These are phyloP conservation scores for Drosophila putrida DNA, from an alignment of 2,888 invertebrate species.

Conservation along the genomic window DNA sequence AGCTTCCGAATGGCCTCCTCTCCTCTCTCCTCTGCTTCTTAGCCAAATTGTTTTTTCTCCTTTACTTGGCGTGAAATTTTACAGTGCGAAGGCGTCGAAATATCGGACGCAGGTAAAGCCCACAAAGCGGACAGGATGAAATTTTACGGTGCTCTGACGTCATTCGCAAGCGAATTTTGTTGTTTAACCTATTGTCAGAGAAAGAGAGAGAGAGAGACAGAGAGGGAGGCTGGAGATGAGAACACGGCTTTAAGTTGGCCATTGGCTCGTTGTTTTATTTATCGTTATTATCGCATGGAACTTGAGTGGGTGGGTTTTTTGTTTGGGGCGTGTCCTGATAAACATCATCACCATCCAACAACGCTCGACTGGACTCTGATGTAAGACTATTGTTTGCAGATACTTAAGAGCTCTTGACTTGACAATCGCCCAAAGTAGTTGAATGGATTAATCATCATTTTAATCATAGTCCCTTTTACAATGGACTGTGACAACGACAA, in stretches of 20 bases:
- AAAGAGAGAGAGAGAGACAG: not conserved
- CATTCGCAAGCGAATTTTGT: slow-evolving; percentile 64
- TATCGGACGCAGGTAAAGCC: slow-evolving; percentile 48
- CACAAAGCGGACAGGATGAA: slow-evolving; percentile 18
- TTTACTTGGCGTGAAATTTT: slow-evolving; percentile 48
- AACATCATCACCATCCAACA: slow-evolving; percentile 25
- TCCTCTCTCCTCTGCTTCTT: slow-evolving; percentile 12
- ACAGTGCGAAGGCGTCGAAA: slow-evolving; percentile 46
- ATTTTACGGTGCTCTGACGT: slow-evolving; percentile 59
- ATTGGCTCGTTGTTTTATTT: slow-evolving; percentile 48
- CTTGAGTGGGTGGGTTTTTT: slow-evolving; percentile 54
- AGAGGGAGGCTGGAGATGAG: not conserved
- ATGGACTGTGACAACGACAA: not conserved
- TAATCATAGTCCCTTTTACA: slow-evolving; percentile 5
- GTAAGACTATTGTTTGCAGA: slow-evolving; percentile 58
- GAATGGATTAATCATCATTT: slow-evolving; percentile 5
- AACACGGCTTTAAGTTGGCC: slow-evolving; percentile 46
- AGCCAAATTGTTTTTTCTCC: slow-evolving; percentile 35
- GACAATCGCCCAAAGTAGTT: slow-evolving; percentile 29
- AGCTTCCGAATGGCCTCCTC: slow-evolving; percentile 27
- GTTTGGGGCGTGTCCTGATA: slow-evolving; percentile 58
- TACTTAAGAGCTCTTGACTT: slow-evolving; percentile 47
- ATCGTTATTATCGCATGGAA: slow-evolving; percentile 65
- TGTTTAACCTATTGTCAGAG: slow-evolving; percentile 50
- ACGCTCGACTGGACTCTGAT: slow-evolving; percentile 34